Base-by-base conservation (phyloP, 2,113 vertebrate genomes). In the Hypocryptadius cinnamomeus region DNA sequence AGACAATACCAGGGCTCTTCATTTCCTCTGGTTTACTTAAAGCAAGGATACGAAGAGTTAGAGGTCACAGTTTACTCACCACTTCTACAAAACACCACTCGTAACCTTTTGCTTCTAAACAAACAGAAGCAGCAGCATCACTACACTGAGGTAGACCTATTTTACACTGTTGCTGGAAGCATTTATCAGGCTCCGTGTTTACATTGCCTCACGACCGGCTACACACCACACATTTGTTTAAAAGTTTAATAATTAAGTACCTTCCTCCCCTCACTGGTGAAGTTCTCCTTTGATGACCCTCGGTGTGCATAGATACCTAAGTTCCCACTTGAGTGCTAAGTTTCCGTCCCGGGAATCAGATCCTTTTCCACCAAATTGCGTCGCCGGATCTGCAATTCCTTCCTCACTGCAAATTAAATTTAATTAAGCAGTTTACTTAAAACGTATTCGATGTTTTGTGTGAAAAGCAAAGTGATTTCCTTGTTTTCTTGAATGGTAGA, bases 11-110 rank as follows among this genome's bases (percentile, higher is more conserved):
- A 97, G 81, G 90, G 95, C 93, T 98, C 94, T 90, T 95, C 89
- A 94, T 97, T 98, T 98, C 97, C 97, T 96, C 80, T 87, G 33
- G 79, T 96, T 96, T 96, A 94, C 95, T 96, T 92, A 74, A 86
- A 92, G 88, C 91, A 72, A 97, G 96, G 96, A 97, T 97, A 94
- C 95, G 78, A 92, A 39, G 74, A 96, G 87, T 88, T 64, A 97
- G 94, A 97, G 97, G 96, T 97, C 97, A 98, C 86, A 42, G 78
- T 86, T 96, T 95, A 96, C 90, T 95, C 94, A 94, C 91, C 94
- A 72, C 70, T 94, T 90, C 92, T 64, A 71, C 87, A 77, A 35
- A 94, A 64, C 64, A 85, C 53, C 5, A 18, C 90, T 71, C 42
- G 30, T 92, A 90, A 95, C 81, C 77, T 87, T 85, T 82, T 89